phyloP scores from a whole-genome alignment of 2,797 vertebrate genomes.

The Buceros bicornis region DNA sequence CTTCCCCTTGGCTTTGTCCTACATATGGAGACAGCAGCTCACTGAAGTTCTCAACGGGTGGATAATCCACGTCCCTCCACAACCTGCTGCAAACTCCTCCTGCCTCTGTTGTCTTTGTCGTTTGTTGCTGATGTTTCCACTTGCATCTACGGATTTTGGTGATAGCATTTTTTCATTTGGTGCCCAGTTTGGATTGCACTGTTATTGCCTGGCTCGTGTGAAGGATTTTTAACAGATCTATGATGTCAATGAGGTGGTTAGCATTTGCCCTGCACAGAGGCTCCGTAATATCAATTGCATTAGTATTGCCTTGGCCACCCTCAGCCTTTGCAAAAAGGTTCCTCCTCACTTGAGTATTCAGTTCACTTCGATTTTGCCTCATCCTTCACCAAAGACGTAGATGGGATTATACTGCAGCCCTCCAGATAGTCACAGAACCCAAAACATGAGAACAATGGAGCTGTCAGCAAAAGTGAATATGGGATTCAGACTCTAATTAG shows the following conservation, averaged over 20 bases:
- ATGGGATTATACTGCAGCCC: neutral
- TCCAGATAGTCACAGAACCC: neutral
- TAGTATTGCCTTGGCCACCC: neutral
- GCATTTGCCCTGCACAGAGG: neutral
- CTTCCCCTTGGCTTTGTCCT: neutral
- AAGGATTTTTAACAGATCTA: neutral
- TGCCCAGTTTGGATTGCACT: neutral
- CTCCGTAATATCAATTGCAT: neutral
- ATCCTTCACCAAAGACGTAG: neutral
- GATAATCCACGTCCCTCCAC: neutral
- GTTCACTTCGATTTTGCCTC: neutral
- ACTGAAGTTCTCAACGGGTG: fast-evolving
- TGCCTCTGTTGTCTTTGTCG: neutral
- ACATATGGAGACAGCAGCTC: neutral
- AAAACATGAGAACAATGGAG: neutral
- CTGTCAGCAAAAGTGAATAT: neutral
- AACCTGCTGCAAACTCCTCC: neutral
- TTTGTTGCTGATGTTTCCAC: neutral
- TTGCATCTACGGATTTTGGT: neutral
- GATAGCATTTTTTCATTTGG: neutral
- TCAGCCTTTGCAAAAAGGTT: neutral
- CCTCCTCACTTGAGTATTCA: neutral
- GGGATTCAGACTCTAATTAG: conserved; percentile 51
- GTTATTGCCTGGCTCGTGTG: neutral
- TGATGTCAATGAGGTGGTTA: neutral